Evolutionary conservation across 2,888 invertebrate species (phyloP), one percentile per base, ranked within the genome.

Genomic region (Ommatoiulus sabulosus): DNA sequence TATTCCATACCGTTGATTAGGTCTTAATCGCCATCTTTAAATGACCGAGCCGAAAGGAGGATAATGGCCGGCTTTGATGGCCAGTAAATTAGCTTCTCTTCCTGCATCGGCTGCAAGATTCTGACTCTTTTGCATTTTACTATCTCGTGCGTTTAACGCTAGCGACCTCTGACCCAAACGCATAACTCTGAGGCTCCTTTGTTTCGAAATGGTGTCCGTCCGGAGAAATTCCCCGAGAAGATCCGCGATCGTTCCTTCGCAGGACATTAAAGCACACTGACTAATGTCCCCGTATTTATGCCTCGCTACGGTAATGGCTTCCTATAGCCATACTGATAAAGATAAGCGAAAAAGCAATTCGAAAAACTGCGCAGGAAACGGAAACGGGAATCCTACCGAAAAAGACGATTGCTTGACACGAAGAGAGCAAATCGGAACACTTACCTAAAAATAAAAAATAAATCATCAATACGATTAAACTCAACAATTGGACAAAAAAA

Each of bases 311-410:
- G 72, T 72, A 72, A 72, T 72, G 72, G 72, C 72, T 72, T 72
- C 72, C 72, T 72, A 8, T 24, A 72, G 72, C 72, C 72, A 72
- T 72, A 72, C 24, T 72, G 72, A 72, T 72, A 72, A 72, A 72
- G 72, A 72, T 72, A 24, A 35, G 72, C 72, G 24, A 24, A 72
- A 35, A 72, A 72, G 72, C 72, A 72, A 72, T 24, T 72, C 20
- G 24, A 72, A 72, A 72, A 72, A 72, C 20, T 8, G 20, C 24
- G 8, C 72, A 72, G 7, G 24, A 24, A 72, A 24, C 48, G 48
- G 7, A 48, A 48, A 48, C 48, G 57, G 57, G n/a, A 72, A 20
- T 24, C 72, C 24, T 72, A 72, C 72, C 72, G 24, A 24, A 72
- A 10, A n/a, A 7, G 24, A n/a, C 20, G 20, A 72, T n/a, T 1